Percentiles rank a stretch among this genome's conserved stretches.
These are phyloP conservation scores for Lophotis ruficrista DNA, from an alignment of 2,113 vertebrate species.

Conservation along the genomic window DNA sequence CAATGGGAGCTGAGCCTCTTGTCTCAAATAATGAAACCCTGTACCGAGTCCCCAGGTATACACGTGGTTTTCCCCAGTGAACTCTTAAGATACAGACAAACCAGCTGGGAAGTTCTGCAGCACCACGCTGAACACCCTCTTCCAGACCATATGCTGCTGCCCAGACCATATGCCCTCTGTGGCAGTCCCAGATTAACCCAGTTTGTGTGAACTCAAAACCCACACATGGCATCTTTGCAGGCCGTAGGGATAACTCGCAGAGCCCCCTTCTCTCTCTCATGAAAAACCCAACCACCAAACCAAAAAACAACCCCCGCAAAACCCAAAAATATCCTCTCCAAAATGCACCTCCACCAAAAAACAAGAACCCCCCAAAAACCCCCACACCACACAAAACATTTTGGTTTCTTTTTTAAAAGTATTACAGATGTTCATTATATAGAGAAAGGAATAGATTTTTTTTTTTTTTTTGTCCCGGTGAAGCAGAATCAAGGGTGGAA, in stretches of 20 bases:
- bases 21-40: not conserved
- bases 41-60: not conserved
- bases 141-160: slow-evolving; percentile 21
- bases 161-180: slow-evolving; percentile 3
- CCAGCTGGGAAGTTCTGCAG: not conserved
- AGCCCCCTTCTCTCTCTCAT: not conserved
- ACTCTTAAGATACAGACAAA: not conserved
- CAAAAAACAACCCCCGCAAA: accelerated
- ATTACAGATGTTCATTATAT: not conserved
- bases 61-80: not conserved
- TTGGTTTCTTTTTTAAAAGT: not conserved
- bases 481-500: not conserved
- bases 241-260: not conserved
- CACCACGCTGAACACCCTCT: not conserved
- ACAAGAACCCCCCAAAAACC: not conserved
- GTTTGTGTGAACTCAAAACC: not conserved
- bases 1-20: not conserved
- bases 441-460: not conserved
- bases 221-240: not conserved
- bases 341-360: not conserved
- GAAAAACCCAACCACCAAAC: not conserved
- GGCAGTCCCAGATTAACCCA: slow-evolving; percentile 54
- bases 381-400: not conserved
- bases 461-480: not conserved
- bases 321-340: accelerated